A percentile compares a stretch with the other conserved stretches of the same genome.
phyloP scores from a whole-genome alignment of 2,888 invertebrate genomes.

The Chymomyza fuscimana region DNA sequence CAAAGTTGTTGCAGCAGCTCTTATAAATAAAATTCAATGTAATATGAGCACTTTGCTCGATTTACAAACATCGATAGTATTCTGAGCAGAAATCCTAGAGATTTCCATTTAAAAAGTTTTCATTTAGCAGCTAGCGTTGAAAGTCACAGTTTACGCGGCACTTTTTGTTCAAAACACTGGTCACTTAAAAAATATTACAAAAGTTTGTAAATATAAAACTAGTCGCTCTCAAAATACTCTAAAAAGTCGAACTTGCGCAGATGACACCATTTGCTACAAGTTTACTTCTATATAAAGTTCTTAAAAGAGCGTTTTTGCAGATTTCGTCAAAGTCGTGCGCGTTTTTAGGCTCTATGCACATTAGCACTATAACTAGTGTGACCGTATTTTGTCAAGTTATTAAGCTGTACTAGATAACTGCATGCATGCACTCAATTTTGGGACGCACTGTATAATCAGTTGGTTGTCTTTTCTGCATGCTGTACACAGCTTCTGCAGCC shows the following conservation, averaged over 20 bases:
- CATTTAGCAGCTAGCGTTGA: constrained; percentile 43
- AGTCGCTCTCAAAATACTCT: background rate
- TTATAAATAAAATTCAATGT: constrained; percentile 35
- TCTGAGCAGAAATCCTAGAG: background rate
- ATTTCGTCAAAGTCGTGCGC: no score
- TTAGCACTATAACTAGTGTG: background rate
- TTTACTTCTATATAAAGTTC: background rate
- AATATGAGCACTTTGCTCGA: constrained; percentile 47
- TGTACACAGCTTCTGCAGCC: no score
- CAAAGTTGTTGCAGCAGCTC: constrained; percentile 14
- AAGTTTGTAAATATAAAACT: constrained; percentile 7
- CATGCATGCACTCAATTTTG: no score
- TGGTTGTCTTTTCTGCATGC: no score
- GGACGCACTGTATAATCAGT: no score
- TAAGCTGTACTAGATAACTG: background rate
- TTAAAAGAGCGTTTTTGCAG: no score
- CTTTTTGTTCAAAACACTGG: constrained; percentile 14
- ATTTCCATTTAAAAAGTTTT: constrained; percentile 2
- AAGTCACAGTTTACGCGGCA: constrained; percentile 57
- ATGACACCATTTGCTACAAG: background rate
- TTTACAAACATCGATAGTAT: constrained; percentile 43
- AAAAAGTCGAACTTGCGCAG: constrained; percentile 11
- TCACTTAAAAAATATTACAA: constrained; percentile 23
- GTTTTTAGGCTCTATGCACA: no score
- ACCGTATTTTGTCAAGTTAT: background rate